Evolutionary conservation across 2,113 vertebrate genomes (phyloP).

Genomic region (Phylloscopus trochiloides): DNA sequence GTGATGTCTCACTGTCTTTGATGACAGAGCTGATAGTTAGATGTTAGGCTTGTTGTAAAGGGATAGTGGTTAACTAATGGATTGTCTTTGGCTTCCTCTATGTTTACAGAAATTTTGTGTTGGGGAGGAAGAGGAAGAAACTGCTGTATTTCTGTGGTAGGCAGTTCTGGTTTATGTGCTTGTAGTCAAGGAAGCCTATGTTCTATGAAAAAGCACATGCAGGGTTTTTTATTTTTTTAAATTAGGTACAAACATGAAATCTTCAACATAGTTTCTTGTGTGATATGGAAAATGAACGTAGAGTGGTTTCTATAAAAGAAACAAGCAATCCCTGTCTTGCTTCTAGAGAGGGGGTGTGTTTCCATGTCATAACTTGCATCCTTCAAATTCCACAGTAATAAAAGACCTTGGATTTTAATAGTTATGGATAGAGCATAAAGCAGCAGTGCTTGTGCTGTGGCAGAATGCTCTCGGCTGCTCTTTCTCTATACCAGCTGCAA

Average conservation of each 20-base stretch:
- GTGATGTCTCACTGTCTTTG: neutral
- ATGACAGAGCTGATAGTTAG: neutral
- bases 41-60: neutral
- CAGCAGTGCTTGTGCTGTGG: neutral
- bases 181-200: neutral
- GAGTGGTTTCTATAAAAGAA: slow-evolving; percentile 39
- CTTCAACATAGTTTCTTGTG: neutral
- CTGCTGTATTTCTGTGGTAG: neutral
- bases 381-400: slow-evolving; percentile 56
- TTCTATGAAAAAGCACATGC: neutral
- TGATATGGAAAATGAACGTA: neutral
- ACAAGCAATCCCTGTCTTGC: neutral
- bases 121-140: neutral
- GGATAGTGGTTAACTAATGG: neutral
- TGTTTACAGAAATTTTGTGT: neutral
- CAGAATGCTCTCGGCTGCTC: neutral
- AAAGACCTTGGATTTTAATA: slow-evolving; percentile 45
- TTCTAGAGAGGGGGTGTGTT: slow-evolving; percentile 33
- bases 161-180: neutral
- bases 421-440: neutral
- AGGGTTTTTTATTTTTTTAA: neutral
- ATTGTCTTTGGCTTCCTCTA: neutral
- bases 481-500: neutral
- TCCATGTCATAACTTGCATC: slow-evolving; percentile 48
- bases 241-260: neutral